Evolutionary conservation across 2,797 vertebrate genomes (phyloP), one percentile per base, ranked within the genome.

Genomic region (Rhynchonycteris naso): DNA sequence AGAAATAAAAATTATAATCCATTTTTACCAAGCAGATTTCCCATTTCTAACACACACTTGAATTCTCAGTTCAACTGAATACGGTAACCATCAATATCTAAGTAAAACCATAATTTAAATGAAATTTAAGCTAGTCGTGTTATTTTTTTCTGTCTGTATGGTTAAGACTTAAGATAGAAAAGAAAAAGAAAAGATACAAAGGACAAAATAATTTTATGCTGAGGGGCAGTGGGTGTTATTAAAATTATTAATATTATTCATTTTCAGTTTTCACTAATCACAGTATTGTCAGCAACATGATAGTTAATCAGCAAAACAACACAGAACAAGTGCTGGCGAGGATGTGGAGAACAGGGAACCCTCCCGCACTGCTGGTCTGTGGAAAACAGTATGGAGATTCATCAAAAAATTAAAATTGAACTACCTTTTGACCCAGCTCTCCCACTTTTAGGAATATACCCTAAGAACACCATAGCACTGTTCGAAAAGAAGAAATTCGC

Each of bases 1-100:
- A 90, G 43, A 93, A 95, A 93, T 94, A 95, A 90, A 96, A 96
- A 91, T 94, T 93, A 95, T 69, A 92, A 65, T 43, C 22, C 91
- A 8, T 19, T 61, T 38, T 82, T 75, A 75, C 43, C 22, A 91
- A 83, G 33, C 7, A 90, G 65, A 0, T 8, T 93, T 95, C 35
- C 30, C 35, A 52, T 86, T 90, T 87, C 65, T 86, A 33, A 43
- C 58, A 18, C 47, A 89, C 26, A 52, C 30, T 83, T 95, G 68
- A 66, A 69, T 92, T 93, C 56, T 84, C n/a, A 50, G 28, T 76
- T 93, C 69, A 72, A n/a, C 54, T 91, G 50, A 97, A 93, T 88
- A 47, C 16, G 59, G 21, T 91, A 38, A 94, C 92, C 88, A 93
- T 88, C 93, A 84, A 90, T 95, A 90, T 56, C 26, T 75, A 92